Evolutionary conservation across 2,113 vertebrate genomes (phyloP), one percentile per base, ranked within the genome.

Genomic region (Galemys pyrenaicus): DNA sequence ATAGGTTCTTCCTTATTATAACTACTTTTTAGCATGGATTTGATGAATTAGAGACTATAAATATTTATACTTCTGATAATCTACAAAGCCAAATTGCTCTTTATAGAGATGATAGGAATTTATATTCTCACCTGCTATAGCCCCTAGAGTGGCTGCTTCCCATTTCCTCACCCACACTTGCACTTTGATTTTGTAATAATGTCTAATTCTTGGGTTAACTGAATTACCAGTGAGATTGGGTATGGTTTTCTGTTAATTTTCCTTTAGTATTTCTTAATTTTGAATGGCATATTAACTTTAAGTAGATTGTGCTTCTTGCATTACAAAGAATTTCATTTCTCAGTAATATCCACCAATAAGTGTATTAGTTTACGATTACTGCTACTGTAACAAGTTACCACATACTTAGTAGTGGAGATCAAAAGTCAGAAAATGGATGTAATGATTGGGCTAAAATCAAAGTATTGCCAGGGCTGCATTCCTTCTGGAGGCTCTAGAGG

Each of bases 251-350:
- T 71, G 28, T 64, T 82, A 9, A 22, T 44, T 92, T 90, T 92
- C 79, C 41, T 71, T 89, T 71, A 73, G 22, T 49, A 22, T 82
- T 71, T 92, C 6, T 82, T 68, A 56, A 82, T 75, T 89, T 62
- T 60, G 6, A 85, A 39, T 49, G 11, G 1, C 16, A 5, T 89
- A 65, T 67, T 87, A 87, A 58, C 80, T 94, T 96, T 67, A 56
- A 41, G 7, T 79, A 28, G 41, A 19, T 60, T 56, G 5, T 46
- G 79, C 22, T 68, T 30, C 15, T 74, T 83, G 8, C 10, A 30
- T 92, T 75, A 41, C n/a, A 79, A 79, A 94, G 39, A 89, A 68
- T 67, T 89, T 8, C 70, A 87, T 87, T 95, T 87, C 51, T 87
- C 89, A 51, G 11, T 73, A 79, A 71, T 41, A 1, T 1, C 17